phyloP scores from a whole-genome alignment of 2,797 vertebrate genomes.

The Myotis myotis region DNA sequence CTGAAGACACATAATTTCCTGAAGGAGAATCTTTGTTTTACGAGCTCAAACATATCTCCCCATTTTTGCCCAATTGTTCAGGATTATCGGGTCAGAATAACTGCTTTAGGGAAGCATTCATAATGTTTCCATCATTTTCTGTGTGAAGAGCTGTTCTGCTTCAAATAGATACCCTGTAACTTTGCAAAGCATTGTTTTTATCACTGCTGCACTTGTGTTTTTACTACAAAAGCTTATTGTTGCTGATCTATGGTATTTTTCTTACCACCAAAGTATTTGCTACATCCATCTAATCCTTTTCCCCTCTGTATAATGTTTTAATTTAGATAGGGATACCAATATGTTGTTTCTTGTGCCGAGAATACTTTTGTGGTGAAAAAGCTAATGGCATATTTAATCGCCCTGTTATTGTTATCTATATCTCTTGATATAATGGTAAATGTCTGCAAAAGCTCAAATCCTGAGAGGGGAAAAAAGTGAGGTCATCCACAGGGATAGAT shows the following conservation, averaged over 20 bases:
- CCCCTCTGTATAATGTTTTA: slow-evolving; percentile 73
- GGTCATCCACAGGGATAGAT: slow-evolving; percentile 57
- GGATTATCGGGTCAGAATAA: slow-evolving; percentile 34
- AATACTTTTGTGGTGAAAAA: slow-evolving; percentile 37
- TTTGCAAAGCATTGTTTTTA: slow-evolving; percentile 29
- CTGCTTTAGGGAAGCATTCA: slow-evolving; percentile 42
- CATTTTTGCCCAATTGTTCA: slow-evolving; percentile 53
- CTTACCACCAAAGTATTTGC: slow-evolving; percentile 55
- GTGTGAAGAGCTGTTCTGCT: not conserved
- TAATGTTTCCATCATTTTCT: slow-evolving; percentile 46
- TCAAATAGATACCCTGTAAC: slow-evolving; percentile 7
- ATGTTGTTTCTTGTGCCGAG: slow-evolving; percentile 33
- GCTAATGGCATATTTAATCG: slow-evolving; percentile 42
- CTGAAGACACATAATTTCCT: slow-evolving; percentile 24
- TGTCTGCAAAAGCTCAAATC: slow-evolving; percentile 54
- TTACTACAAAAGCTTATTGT: slow-evolving; percentile 7
- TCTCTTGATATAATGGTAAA: slow-evolving; percentile 55
- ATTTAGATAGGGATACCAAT: slow-evolving; percentile 65
- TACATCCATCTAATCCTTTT: slow-evolving; percentile 58
- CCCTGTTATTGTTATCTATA: slow-evolving; percentile 36
- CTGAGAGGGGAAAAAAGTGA: slow-evolving; percentile 20
- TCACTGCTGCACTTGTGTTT: not conserved
- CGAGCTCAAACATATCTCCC: slow-evolving; percentile 25
- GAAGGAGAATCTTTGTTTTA: not conserved
- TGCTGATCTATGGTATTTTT: slow-evolving; percentile 55